These are phyloP conservation scores for Kryptolebias ocellatus DNA, from an alignment of 2,797 vertebrate genomes.

Conservation along the genomic window DNA sequence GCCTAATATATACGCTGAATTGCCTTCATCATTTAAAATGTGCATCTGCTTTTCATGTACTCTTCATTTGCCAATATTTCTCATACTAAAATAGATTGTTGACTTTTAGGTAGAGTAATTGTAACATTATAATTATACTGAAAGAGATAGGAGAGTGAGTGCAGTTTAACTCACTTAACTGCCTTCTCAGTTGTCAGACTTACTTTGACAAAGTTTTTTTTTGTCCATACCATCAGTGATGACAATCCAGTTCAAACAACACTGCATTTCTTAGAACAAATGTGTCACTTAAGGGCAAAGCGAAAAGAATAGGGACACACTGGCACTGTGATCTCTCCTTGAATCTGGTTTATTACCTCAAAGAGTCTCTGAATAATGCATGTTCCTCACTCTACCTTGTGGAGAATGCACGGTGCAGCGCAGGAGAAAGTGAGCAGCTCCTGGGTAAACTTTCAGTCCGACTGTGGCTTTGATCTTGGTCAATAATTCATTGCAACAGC, in stretches of 20 bases:
- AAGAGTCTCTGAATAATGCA: conserved; percentile 62
- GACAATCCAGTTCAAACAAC: neutral
- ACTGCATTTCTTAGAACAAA: too few relatives aligned
- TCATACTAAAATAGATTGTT: too few relatives aligned
- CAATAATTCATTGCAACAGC: conserved; percentile 75
- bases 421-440: conserved; percentile 49
- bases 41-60: too few relatives aligned
- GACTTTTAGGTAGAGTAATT: too few relatives aligned
- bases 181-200: neutral
- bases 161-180: neutral
- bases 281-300: neutral
- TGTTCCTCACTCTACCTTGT: conserved; percentile 33
- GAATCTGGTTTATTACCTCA: conserved; percentile 28
- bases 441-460: conserved; percentile 71
- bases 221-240: neutral
- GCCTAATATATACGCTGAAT: too few relatives aligned
- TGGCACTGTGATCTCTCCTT: conserved; percentile 18
- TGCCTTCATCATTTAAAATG: too few relatives aligned
- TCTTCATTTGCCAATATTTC: too few relatives aligned
- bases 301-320: neutral
- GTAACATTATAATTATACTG: too few relatives aligned
- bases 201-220: neutral
- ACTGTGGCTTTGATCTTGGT: conserved; percentile 60
- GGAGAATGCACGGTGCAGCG: conserved; percentile 29
- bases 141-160: too few relatives aligned